Percentiles rank a stretch among this genome's conserved stretches.
Conservation (phyloP, 2,888 invertebrate species). For the Callimorpha dominula region DNA sequence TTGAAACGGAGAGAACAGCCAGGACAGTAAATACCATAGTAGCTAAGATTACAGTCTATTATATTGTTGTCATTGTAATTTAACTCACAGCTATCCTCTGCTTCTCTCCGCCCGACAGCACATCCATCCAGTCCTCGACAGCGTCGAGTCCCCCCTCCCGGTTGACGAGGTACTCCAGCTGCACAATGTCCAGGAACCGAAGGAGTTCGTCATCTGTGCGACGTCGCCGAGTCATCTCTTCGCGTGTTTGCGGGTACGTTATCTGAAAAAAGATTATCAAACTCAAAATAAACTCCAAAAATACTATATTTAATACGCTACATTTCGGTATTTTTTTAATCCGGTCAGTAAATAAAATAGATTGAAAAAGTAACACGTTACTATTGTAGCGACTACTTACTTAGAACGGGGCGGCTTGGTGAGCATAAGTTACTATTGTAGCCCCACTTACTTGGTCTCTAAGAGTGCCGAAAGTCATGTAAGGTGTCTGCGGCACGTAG, state of each 20-base stretch:
- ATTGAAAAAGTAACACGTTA: too few species aligned
- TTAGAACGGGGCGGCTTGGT: too few species aligned
- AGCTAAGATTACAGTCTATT: too few species aligned
- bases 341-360: too few species aligned
- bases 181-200: slow-evolving; percentile 92
- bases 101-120: slow-evolving; percentile 99
- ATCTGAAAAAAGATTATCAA: slow-evolving; percentile 84
- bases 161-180: slow-evolving; percentile 93
- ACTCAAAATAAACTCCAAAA: not conserved
- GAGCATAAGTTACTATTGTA: not conserved
- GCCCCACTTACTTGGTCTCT: too few species aligned
- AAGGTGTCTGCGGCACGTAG: too few species aligned
- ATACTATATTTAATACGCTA: not conserved
- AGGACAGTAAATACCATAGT: too few species aligned
- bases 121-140: slow-evolving; percentile 99
- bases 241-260: slow-evolving; percentile 97
- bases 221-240: slow-evolving; percentile 93
- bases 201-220: slow-evolving; percentile 92
- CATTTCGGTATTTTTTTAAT: too few species aligned
- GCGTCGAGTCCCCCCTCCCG: slow-evolving; percentile 96
- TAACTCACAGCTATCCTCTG: slow-evolving; percentile 95
- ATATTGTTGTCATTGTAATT: not conserved
- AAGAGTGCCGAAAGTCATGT: too few species aligned
- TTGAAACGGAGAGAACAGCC: not conserved
- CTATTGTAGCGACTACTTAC: too few species aligned